These are phyloP conservation scores for Gymnodraco acuticeps DNA, from an alignment of 2,797 vertebrate species.

Conservation along the genomic window DNA sequence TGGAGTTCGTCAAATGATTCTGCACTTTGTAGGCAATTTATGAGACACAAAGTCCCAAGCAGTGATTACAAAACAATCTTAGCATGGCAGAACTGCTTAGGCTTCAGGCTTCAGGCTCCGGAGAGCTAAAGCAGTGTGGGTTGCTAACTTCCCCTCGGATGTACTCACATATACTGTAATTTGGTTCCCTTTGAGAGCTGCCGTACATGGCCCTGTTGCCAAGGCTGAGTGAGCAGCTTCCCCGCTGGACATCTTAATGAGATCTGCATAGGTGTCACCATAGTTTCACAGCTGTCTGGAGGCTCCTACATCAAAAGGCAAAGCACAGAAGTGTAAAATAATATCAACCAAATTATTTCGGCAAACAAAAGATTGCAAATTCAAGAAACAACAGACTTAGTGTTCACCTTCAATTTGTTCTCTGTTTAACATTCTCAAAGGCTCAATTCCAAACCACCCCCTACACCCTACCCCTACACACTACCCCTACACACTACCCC, in stretches of 20 bases:
- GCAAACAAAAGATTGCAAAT: slow-evolving; percentile 21
- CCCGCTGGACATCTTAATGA: slow-evolving; percentile 75
- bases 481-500: no score
- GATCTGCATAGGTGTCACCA: slow-evolving; percentile 76
- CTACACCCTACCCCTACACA: no score
- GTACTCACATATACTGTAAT: slow-evolving; percentile 62
- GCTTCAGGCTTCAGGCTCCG: slow-evolving; percentile 19
- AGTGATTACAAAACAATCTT: slow-evolving; percentile 64
- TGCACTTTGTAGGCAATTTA: slow-evolving; percentile 67
- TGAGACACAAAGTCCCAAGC: slow-evolving; percentile 52
- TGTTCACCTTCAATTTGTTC: slow-evolving; percentile 1
- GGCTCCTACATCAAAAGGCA: slow-evolving; percentile 51
- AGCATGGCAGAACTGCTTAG: slow-evolving; percentile 45
- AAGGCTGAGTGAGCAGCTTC: slow-evolving; percentile 69
- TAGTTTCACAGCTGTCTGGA: slow-evolving; percentile 75
- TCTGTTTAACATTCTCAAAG: neutral
- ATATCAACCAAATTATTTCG: slow-evolving; percentile 32
- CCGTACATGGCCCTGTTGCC: slow-evolving; percentile 67
- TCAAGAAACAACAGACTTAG: slow-evolving; percentile 3
- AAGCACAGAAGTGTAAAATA: slow-evolving; percentile 44
- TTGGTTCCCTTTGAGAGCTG: slow-evolving; percentile 68
- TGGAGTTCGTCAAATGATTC: slow-evolving; percentile 70
- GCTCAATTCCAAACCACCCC: no score
- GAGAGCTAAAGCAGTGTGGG: slow-evolving; percentile 47
- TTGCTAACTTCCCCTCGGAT: slow-evolving; percentile 58